phyloP scores from a whole-genome alignment of 1,140 invertebrate species.

The Saxidomus purpurata region DNA sequence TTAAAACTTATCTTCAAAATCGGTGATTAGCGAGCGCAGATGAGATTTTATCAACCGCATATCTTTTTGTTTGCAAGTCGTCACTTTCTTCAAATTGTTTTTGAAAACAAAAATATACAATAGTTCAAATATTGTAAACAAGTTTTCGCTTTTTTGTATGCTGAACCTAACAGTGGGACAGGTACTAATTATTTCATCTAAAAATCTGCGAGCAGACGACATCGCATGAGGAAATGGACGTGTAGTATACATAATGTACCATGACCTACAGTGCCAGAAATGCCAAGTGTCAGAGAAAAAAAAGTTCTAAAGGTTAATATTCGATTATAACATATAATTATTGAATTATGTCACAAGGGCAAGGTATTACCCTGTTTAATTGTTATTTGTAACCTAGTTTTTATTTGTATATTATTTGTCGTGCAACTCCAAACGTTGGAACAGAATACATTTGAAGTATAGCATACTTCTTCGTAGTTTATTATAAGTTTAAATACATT shows the following conservation, averaged over 20 bases:
- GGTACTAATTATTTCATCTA: neutral
- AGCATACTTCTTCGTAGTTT: no score
- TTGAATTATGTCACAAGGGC: neutral
- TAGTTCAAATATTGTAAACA: neutral
- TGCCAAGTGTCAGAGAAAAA: neutral
- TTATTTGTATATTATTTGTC: no score
- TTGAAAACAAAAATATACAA: neutral
- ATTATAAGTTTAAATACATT: no score
- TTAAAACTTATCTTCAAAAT: neutral
- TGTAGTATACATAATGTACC: neutral
- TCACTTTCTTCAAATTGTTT: slow-evolving; percentile 21
- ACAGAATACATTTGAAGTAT: no score
- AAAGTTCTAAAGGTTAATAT: neutral
- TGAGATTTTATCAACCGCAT: neutral
- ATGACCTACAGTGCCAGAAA: neutral
- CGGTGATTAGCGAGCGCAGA: neutral
- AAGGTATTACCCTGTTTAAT: neutral
- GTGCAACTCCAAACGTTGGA: no score
- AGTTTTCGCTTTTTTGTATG: neutral
- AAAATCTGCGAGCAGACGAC: neutral
- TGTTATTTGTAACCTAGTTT: no score
- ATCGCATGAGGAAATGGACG: neutral
- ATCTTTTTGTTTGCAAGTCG: slow-evolving; percentile 17
- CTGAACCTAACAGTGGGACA: neutral
- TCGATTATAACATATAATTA: neutral